Evolutionary conservation across 2,888 invertebrate species (phyloP), one percentile per base, ranked within the genome.

Genomic region (Brachypalpus laphriformis): DNA sequence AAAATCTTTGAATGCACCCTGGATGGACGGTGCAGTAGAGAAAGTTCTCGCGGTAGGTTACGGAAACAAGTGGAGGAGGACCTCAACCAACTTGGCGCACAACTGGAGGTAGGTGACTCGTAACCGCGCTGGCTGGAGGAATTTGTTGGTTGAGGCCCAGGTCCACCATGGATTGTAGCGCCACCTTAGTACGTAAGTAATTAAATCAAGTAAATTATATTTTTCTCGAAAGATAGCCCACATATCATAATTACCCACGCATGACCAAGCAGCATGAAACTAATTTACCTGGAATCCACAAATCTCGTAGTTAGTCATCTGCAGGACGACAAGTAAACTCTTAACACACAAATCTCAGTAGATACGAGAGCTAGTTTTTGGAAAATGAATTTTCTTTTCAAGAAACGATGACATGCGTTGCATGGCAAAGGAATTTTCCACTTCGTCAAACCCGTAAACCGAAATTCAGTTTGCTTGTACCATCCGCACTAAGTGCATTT

Each of bases 401-500:
- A 18, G 57, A 40, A 47, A 31, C 14, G 9, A 40, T 5, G 4
- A 47, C 4, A 34, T 20, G 51, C 59, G 37, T 54, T 61, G 40
- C 40, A 40, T 28, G 59, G 11, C 11, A 70, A 57, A 47, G 9
- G 42, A 34, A 31, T 72, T 72, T 45, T 45, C 34, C 57, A 71
- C 45, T 61, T 72, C 31, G 63, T 61, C 61, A 45, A 65, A 59
- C 57, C 34, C 59, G 16, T 71, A 63, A 34, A 45, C 54, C 37
- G 9, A 72, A 40, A 75, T 57, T 66, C 47, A 56, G 57, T 66
- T 75, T 57, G 37, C 66, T 25, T 47, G 37, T 37, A n/a, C 40
- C 59, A 18, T 20, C 16, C 20, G 20, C 42, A 54, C 54, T 51
- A 51, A 42, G 40, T 61, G 61, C 72, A 63, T 63, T 25, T 63